Conservation (phyloP, 53 echinoderm and acorn worm genomes). For the Crossaster papposus region DNA sequence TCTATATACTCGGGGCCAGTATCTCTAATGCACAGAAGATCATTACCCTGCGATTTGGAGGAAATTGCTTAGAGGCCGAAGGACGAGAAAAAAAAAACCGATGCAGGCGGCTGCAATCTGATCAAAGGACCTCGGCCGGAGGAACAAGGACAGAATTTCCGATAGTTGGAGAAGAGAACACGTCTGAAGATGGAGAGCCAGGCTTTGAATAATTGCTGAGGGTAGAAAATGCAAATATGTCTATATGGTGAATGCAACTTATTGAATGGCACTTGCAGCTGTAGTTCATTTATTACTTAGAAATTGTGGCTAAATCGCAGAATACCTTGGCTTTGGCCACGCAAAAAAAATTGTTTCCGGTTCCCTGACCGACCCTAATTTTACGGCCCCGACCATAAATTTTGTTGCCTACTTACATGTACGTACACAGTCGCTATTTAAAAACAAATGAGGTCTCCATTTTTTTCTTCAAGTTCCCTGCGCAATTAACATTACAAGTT, state of each 20-base stretch:
- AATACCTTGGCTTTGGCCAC: too few relatives aligned
- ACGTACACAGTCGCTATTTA: too few relatives aligned
- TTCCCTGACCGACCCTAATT: too few relatives aligned
- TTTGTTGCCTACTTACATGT: too few relatives aligned
- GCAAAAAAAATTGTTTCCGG: too few relatives aligned
- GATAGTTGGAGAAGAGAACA: background rate
- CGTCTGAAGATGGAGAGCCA: background rate
- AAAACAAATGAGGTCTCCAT: too few relatives aligned
- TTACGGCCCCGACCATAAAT: too few relatives aligned
- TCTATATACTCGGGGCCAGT: constrained; percentile 7
- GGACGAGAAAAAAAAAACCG: background rate
- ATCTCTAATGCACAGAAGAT: constrained; percentile 1
- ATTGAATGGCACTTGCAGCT: too few relatives aligned
- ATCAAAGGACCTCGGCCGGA: background rate
- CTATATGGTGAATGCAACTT: background rate
- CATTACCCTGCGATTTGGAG: background rate
- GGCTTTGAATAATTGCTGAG: background rate
- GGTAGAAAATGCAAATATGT: background rate
- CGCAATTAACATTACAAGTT: too few relatives aligned
- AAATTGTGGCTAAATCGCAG: background rate
- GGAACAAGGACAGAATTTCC: background rate
- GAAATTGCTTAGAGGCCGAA: background rate
- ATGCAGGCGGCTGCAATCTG: background rate
- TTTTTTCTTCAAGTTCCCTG: too few relatives aligned
- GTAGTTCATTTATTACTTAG: background rate